Evolutionary conservation across 2,888 invertebrate genomes (phyloP), one percentile per base, ranked within the genome.

Genomic region (Xestoiulus laeticollis): DNA sequence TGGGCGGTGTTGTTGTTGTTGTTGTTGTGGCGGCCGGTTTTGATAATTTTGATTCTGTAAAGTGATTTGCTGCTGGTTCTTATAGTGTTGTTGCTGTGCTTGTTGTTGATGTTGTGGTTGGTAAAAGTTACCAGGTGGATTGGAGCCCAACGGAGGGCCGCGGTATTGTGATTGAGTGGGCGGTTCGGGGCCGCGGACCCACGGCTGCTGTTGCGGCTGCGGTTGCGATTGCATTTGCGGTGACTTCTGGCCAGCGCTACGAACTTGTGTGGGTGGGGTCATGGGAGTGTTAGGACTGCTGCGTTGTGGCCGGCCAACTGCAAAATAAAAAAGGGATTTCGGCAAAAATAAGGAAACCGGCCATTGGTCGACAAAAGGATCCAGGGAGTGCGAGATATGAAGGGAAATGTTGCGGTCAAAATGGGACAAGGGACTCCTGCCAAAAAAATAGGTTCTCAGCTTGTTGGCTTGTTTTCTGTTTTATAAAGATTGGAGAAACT

Each of bases 11-110:
- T 43, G 38, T 33, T 87, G 33, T 32, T 83, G 38, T n/a, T 83
- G 48, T 6, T 83, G 87, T 53, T 87, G 91, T 90, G 90, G 91
- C 90, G 91, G 90, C 43, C 14, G 87, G 33, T 43, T 43, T 19
- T 84, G 38, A 14, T 84, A 38, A 38, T 84, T 32, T 12, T 38
- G 83, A 19, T 88, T 53, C 38, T 86, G 88, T 44, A 83, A 85
- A 33, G 30, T 44, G 30, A 32, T 48, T 85, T 78, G 88, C 19
- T 88, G 88, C 78, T 59, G 88, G 30, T 32, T 85, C 68, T 78
- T 68, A 82, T 87, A 59, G 78, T 43, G 86, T 48, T 82, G 88
- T 33, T 14, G 86, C 30, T 38, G 88, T 86, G 22, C 10, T 30
- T 26, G 87, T 44, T 44, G 48, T 48, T 38, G 38, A 38, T 38